Base-by-base conservation (phyloP, 37 sponge, comb jelly and placozoan genomes). In the Halisarca cf. caerulea region DNA sequence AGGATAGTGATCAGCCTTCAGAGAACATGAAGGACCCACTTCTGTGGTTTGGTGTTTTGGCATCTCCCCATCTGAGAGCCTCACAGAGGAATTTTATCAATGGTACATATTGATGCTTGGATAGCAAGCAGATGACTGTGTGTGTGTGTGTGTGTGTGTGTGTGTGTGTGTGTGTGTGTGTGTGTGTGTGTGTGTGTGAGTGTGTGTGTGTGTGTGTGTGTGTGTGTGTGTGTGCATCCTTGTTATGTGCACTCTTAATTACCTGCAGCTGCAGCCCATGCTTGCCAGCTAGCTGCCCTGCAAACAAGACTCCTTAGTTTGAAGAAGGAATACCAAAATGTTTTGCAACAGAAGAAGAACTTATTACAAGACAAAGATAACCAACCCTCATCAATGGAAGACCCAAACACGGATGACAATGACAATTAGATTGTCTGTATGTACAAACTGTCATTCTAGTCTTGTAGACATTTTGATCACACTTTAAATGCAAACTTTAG, bases 41-140 rank as follows among this genome's bases (percentile, higher is more conserved):
- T 8, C 82, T 66, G 41, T 95, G 95, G 95, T 95, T 95, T 84
- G 93, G 94, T 4, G 68, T 92, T 8, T 60, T 95, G 66, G 88
- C 89, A 11, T 93, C 95, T 33, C 85, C 30, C 8, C 57, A 38
- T 38, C 80, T 95, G 18, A 61, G 94, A 17, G 60, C 42, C 2
- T 82, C 90, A 2, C 94, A 95, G 80, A 43, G 86, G 42, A 33
- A 81, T 64, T 95, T 95, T 28, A 82, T 81, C 17, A 32, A 89
- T 84, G 93, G 95, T 95, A 41, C 14, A 73, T 62, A 62, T 17
- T 55, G 17, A 20, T 20, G 11, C 11, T 55, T 55, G 57, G 57
- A n/a, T n/a, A n/a, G n/a, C n/a, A n/a, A n/a, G n/a, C n/a, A n/a
- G n/a, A n/a, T n/a, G n/a, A n/a, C n/a, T n/a, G 51, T 11, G 11